Percentiles rank a stretch among this genome's conserved stretches.
Evolutionary conservation across 2,113 vertebrate genomes (phyloP).

Genomic region (Junco hyemalis): DNA sequence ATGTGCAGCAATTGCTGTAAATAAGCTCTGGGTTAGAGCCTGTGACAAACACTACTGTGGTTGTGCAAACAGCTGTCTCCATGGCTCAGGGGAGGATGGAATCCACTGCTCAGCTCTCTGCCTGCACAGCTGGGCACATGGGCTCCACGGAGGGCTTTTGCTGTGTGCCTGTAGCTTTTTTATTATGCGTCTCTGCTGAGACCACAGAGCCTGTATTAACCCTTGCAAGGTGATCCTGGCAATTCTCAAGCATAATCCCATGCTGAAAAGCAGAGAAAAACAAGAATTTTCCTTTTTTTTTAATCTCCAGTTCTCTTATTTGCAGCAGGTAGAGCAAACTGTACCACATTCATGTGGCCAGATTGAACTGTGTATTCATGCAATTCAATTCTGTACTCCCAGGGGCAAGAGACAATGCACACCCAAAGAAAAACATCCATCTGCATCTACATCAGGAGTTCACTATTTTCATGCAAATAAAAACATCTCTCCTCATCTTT

Average conservation of each 20-base stretch:
- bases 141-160: neutral
- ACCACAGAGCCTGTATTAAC: neutral
- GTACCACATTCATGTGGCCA: neutral
- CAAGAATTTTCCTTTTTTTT: neutral
- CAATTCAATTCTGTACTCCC: neutral
- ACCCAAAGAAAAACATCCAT: neutral
- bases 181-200: neutral
- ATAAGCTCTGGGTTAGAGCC: neutral
- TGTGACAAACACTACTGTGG: neutral
- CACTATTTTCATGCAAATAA: neutral
- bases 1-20: neutral
- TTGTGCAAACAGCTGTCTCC: neutral
- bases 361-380: neutral
- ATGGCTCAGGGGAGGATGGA: neutral
- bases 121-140: neutral
- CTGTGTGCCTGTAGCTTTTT: neutral
- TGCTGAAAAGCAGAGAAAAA: neutral
- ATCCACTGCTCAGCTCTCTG: neutral
- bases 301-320: neutral
- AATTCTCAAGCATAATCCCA: neutral
- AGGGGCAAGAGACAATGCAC: neutral
- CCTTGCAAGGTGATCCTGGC: fast-evolving
- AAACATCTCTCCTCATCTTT: neutral
- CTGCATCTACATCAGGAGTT: neutral
- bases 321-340: neutral